A percentile compares a stretch with the other conserved stretches of the same genome.
Conservation (phyloP, 2,113 vertebrate genomes). For the Indri indri region DNA sequence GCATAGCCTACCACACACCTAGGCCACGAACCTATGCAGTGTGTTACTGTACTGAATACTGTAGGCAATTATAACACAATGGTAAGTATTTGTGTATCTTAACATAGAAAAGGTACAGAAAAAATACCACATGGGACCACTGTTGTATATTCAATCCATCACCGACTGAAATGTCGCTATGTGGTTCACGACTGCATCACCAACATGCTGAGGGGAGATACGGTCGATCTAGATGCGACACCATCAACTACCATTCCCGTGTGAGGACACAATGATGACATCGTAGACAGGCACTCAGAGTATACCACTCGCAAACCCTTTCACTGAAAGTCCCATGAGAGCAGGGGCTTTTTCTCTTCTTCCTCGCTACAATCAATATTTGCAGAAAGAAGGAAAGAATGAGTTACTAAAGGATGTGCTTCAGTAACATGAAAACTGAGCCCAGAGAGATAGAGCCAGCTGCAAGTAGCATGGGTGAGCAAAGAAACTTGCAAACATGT, state of each 20-base stretch:
- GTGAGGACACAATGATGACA: not conserved
- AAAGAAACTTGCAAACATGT: not conserved
- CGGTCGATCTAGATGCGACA: not conserved
- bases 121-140: not conserved
- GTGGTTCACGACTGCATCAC: not conserved
- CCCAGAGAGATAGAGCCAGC: not conserved
- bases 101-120: not conserved
- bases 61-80: not conserved
- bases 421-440: not conserved
- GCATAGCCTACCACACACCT: not conserved
- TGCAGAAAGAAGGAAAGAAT: not conserved
- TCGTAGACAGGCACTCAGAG: not conserved
- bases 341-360: not conserved
- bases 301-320: too few relatives aligned
- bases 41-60: not conserved
- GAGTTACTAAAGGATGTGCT: not conserved
- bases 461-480: not conserved
- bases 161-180: not conserved
- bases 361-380: not conserved
- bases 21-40: not conserved
- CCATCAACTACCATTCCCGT: not conserved
- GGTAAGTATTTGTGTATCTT: not conserved
- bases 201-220: not conserved
- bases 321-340: not conserved
- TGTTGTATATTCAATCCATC: not conserved